Base-by-base conservation (phyloP, 2,797 vertebrate genomes). In the Myiothlypis chrysogaster region DNA sequence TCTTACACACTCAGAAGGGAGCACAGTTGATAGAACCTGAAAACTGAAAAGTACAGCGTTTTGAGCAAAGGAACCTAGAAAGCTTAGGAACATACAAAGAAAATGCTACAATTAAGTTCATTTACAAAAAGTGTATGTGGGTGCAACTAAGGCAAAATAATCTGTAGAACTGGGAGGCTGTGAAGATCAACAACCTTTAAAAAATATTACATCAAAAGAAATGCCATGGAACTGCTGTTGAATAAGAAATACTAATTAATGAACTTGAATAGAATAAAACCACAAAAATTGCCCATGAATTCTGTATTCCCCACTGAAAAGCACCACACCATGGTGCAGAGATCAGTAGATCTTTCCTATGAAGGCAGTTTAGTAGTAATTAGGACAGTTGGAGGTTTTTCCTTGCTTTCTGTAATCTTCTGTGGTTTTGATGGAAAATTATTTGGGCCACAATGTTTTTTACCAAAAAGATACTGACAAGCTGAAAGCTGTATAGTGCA, bases 391-490 rank as follows among this genome's bases (percentile, higher is more conserved):
- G 49, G 73, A 65, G 49, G 49, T 93, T 95, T 94, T 53, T 61
- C 80, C 64, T 90, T 90, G 83, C 73, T 90, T 94, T 90, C 85
- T 90, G 44, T 80, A 83, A 66, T 83, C 52, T 30, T 78, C 50
- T 71, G n/a, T 81, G 37, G 24, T 68, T 93, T n/a, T 71, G 57
- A 85, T 70, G 28, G 56, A 85, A 93, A 83, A 88, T 72, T 4
- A 57, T 73, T 81, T 55, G 32, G 16, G 6, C 30, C n/a, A 88
- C 22, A 34, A 32, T 5, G 1, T 37, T 56, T 90, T 84, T 69
- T 64, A 78, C 13, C 34, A 78, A 79, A 75, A 93, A 78, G 12
- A 25, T 71, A 49, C 7, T 59, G 68, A 64, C 41, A 60, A 81
- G 41, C 19, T 68, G 49, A 79, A 91, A 81, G 61, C 35, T 68